These are phyloP conservation scores for Tympanuchus pallidicinctus DNA, from an alignment of 2,113 vertebrate species.

Conservation along the genomic window DNA sequence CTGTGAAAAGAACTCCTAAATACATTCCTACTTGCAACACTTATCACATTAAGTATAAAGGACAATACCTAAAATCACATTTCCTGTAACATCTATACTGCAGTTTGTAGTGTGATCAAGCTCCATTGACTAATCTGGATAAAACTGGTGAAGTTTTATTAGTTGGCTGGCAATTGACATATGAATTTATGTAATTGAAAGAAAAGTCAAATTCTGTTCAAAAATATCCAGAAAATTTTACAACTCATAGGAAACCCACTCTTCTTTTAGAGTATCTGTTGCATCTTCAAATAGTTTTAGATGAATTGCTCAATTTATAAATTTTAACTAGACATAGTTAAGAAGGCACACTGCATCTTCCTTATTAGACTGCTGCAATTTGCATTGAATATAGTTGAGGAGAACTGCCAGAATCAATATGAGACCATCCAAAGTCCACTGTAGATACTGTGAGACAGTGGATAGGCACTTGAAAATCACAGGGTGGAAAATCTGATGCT, in stretches of 20 bases:
- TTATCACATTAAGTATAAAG: background rate
- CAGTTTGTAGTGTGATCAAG: background rate
- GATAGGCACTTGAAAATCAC: background rate
- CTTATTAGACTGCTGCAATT: background rate
- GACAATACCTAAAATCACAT: background rate
- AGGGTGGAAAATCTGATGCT: background rate
- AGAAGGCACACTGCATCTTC: background rate
- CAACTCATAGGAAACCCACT: background rate
- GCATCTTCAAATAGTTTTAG: slow-evolving; percentile 17
- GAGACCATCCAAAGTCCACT: background rate
- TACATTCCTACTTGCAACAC: background rate
- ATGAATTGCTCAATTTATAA: slow-evolving; percentile 1
- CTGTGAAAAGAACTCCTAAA: background rate
- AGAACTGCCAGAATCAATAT: background rate
- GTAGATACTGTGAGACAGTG: background rate
- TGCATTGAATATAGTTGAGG: background rate
- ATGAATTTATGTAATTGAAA: slow-evolving; percentile 33
- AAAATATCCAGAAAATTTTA: slow-evolving; percentile 3
- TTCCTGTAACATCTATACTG: background rate
- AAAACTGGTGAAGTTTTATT: slow-evolving; percentile 11
- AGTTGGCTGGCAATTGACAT: slow-evolving; percentile 31
- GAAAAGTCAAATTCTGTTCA: background rate
- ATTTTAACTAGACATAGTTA: background rate
- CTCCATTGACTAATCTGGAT: background rate
- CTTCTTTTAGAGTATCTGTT: background rate